phyloP scores from a whole-genome alignment of 2,113 vertebrate genomes.

The Clarias gariepinus region DNA sequence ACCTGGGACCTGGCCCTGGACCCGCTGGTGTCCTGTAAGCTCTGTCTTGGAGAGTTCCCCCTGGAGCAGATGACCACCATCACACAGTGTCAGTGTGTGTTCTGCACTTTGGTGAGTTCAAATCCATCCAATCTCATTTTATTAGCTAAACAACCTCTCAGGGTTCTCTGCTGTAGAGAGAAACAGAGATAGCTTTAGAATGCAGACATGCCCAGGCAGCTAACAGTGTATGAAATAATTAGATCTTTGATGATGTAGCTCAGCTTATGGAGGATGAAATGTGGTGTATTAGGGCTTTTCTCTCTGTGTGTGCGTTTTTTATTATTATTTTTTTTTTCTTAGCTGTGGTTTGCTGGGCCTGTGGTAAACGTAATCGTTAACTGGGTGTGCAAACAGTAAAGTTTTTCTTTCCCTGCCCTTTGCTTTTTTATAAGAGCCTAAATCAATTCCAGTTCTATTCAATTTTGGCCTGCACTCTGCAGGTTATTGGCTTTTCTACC shows the following conservation, averaged over 20 bases:
- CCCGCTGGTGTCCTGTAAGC: slow-evolving; percentile 94
- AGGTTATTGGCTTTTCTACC: not conserved
- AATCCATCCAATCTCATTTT: not conserved
- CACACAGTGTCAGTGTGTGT: slow-evolving; percentile 97
- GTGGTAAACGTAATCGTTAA: not conserved
- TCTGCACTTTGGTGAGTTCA: slow-evolving; percentile 92
- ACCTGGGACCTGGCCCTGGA: slow-evolving; percentile 97
- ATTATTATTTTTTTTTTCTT: too few relatives aligned
- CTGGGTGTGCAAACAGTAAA: too few relatives aligned
- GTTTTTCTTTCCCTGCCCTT: not conserved
- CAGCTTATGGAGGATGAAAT: not conserved
- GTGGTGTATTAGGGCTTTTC: not conserved
- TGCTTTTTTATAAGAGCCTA: not conserved
- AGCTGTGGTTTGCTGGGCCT: not conserved
- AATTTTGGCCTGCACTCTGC: slow-evolving; percentile 5
- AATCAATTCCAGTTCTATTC: slow-evolving; percentile 26
- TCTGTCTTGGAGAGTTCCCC: slow-evolving; percentile 96
- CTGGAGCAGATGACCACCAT: slow-evolving; percentile 98
- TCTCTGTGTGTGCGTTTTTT: not conserved
- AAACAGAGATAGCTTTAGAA: not conserved
- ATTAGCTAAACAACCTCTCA: not conserved
- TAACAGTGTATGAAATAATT: not conserved
- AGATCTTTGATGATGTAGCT: not conserved
- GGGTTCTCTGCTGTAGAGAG: not conserved
- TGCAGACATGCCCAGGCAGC: not conserved